Percentiles rank a stretch among this genome's conserved stretches.
Evolutionary conservation across 2,113 vertebrate genomes (phyloP).

Genomic region (Pterophyllum scalare): DNA sequence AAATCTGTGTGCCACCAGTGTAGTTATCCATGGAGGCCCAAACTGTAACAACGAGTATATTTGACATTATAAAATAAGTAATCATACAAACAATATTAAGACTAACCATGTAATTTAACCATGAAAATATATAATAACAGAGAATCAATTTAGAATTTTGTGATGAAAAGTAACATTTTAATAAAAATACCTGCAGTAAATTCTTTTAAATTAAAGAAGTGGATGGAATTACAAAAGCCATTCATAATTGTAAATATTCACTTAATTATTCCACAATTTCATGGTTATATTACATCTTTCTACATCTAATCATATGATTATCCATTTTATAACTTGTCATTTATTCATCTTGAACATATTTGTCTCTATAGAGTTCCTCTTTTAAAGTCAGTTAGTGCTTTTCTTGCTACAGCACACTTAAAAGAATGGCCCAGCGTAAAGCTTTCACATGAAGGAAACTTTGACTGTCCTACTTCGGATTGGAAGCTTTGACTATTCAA

Average conservation of each 20-base stretch:
- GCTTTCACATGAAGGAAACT: background rate
- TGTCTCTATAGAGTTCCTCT: background rate
- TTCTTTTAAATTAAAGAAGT: background rate
- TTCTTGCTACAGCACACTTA: background rate
- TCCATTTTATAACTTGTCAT: background rate
- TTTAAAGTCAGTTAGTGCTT: background rate
- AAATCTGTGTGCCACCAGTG: background rate
- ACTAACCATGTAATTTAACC: background rate
- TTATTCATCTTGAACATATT: conserved; percentile 3
- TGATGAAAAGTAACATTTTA: background rate
- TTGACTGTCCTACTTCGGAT: conserved; percentile 2
- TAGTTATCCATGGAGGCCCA: background rate
- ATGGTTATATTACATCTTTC: background rate
- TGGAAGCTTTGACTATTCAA: conserved; percentile 14
- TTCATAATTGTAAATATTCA: background rate
- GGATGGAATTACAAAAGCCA: background rate
- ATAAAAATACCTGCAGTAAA: background rate
- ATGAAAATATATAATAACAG: background rate
- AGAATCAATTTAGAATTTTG: background rate
- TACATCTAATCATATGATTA: background rate
- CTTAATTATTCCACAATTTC: background rate
- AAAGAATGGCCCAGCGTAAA: background rate
- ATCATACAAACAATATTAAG: background rate
- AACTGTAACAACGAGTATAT: background rate
- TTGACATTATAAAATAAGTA: background rate